These are phyloP conservation scores for Andricus quercusramuli DNA, from an alignment of 2,888 invertebrate species.

Conservation along the genomic window DNA sequence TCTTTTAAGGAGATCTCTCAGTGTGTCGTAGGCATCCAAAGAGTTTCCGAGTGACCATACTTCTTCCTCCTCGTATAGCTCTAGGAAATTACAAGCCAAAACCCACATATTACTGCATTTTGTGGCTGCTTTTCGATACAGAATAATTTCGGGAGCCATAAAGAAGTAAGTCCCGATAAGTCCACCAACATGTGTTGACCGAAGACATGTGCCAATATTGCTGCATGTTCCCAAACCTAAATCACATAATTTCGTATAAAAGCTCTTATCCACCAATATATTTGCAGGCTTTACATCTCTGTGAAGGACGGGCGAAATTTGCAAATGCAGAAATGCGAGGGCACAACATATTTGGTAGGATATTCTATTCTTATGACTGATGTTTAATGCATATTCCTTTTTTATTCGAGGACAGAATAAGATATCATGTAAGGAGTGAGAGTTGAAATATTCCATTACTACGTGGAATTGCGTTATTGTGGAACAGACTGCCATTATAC, in stretches of 20 bases:
- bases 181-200: slow-evolving; percentile 2
- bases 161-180: slow-evolving; percentile 44
- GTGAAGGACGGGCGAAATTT: slow-evolving; percentile 47
- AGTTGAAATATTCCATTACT: slow-evolving; percentile 50
- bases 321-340: slow-evolving; percentile 42
- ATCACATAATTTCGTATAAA: slow-evolving; percentile 42
- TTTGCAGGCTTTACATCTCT: slow-evolving; percentile 48
- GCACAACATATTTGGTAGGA: slow-evolving; percentile 44
- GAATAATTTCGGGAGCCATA: slow-evolving; percentile 49
- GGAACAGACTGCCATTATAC: slow-evolving; percentile 41
- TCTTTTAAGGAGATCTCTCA: not conserved
- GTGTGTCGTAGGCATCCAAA: not conserved
- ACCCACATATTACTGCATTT: slow-evolving; percentile 47
- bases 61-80: slow-evolving; percentile 43
- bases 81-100: slow-evolving; percentile 44
- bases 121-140: slow-evolving; percentile 27
- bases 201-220: not conserved
- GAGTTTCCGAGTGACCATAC: slow-evolving; percentile 9
- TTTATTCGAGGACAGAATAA: slow-evolving; percentile 40
- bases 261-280: slow-evolving; percentile 42
- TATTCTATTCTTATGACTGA: slow-evolving; percentile 24
- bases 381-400: slow-evolving; percentile 35
- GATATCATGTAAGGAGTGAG: slow-evolving; percentile 36
- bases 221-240: slow-evolving; percentile 18
- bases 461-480: slow-evolving; percentile 43